phyloP scores from a whole-genome alignment of 2,113 vertebrate species.

The Datnioides undecimradiatus region DNA sequence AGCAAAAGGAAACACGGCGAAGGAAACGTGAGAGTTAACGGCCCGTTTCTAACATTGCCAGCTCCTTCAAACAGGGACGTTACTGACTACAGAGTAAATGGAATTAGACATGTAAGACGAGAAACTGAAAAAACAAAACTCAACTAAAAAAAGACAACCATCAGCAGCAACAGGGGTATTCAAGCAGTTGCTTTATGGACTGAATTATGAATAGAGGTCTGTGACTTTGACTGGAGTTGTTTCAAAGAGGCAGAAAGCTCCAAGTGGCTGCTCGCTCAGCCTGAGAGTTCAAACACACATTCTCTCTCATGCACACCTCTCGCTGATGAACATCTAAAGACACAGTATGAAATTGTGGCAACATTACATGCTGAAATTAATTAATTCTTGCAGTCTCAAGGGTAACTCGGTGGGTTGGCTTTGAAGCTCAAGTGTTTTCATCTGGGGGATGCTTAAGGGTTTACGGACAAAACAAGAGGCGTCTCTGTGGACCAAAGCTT shows the following conservation, averaged over 20 bases:
- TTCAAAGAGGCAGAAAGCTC: constrained; percentile 18
- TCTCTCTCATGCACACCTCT: background rate
- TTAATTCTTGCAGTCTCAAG: constrained; percentile 10
- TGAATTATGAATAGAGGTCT: constrained; percentile 11
- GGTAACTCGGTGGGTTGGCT: constrained; percentile 23
- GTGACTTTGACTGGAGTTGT: background rate
- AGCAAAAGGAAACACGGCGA: background rate
- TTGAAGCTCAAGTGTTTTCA: constrained; percentile 36
- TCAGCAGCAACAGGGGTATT: background rate
- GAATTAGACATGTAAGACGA: background rate
- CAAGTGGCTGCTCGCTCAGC: background rate
- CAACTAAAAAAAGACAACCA: background rate
- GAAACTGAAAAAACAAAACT: background rate
- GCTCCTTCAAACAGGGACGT: background rate
- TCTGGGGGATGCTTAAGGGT: constrained; percentile 24
- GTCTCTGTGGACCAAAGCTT: constrained; percentile 21
- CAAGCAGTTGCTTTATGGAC: background rate
- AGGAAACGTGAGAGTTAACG: constrained; percentile 2
- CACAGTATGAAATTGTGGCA: constrained; percentile 6
- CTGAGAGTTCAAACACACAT: background rate
- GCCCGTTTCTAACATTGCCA: background rate
- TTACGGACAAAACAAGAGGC: constrained; percentile 43
- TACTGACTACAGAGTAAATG: background rate
- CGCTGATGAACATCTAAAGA: constrained; percentile 25
- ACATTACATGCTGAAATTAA: constrained; percentile 15